Conservation (phyloP, 1,140 invertebrate species). For the Antheraea mylitta region DNA sequence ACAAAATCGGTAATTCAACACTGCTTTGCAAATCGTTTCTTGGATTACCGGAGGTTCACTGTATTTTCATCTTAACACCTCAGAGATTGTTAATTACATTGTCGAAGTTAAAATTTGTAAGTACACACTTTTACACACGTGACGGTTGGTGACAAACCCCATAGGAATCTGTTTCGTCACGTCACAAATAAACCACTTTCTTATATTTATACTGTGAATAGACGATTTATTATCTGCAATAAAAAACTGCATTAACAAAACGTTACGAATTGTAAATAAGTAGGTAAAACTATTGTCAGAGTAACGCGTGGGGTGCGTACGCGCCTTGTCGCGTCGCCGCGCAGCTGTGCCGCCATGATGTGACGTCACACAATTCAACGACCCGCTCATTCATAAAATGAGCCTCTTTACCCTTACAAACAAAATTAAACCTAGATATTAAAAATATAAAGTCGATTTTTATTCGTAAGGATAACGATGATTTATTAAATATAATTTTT, state of each 20-base stretch:
- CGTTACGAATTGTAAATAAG: conserved; percentile 31
- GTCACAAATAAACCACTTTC: no score
- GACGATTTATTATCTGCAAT: no score
- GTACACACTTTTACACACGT: no score
- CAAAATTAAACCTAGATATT: background rate
- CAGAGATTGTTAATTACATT: no score
- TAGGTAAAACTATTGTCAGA: conserved; percentile 27
- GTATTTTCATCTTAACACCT: no score
- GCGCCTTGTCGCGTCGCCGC: conserved; percentile 27
- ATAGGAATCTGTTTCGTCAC: no score
- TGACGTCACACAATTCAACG: conserved; percentile 42
- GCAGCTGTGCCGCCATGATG: conserved; percentile 29
- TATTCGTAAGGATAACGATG: background rate
- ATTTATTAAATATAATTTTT: conserved; percentile 10
- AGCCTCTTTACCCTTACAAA: background rate
- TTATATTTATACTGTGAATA: no score
- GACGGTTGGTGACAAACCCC: no score
- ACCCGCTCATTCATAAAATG: conserved; percentile 46
- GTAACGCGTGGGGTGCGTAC: conserved; percentile 36
- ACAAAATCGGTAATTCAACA: no score
- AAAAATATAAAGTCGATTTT: background rate
- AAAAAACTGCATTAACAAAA: conserved; percentile 26
- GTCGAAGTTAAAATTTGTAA: no score
- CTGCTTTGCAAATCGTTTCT: no score
- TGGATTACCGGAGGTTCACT: no score